These are phyloP conservation scores for Pollachius pollachius DNA, from an alignment of 2,113 vertebrate genomes.

Conservation along the genomic window DNA sequence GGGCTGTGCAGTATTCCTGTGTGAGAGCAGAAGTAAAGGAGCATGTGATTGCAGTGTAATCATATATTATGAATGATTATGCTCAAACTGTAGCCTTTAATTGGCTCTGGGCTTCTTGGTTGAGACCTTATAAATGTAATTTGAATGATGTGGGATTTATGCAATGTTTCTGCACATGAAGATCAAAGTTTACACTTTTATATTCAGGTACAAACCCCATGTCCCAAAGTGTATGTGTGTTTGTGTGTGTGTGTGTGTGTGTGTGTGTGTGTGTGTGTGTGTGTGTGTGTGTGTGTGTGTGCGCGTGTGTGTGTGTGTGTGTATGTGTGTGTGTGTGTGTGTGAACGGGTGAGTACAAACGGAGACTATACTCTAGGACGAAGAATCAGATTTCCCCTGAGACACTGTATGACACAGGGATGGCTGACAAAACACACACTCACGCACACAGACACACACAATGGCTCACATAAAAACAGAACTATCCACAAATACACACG, in stretches of 20 bases:
- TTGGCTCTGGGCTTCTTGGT: no score
- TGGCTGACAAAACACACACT: background rate
- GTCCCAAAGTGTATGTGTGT: background rate
- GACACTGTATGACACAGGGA: slow-evolving; percentile 29
- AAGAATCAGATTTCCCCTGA: slow-evolving; percentile 51
- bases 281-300: slow-evolving; percentile 12
- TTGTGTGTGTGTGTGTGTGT: slow-evolving; percentile 12
- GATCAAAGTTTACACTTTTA: background rate
- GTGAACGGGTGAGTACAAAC: slow-evolving; percentile 1
- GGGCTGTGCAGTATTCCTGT: no score
- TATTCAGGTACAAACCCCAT: background rate
- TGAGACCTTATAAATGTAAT: no score
- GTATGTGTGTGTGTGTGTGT: background rate
- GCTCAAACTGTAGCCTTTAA: no score
- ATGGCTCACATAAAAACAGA: slow-evolving; percentile 20
- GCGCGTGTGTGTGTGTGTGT: slow-evolving; percentile 8
- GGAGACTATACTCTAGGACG: slow-evolving; percentile 29
- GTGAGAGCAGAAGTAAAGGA: no score
- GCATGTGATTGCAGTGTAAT: no score
- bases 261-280: slow-evolving; percentile 6
- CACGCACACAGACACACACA: slow-evolving; percentile 34
- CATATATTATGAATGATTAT: no score
- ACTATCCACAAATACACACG: slow-evolving; percentile 20
- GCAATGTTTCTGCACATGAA: background rate
- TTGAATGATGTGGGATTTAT: background rate